Percentiles rank a stretch among this genome's conserved stretches.
These are phyloP conservation scores for Hemichromis elongatus DNA, from an alignment of 2,113 vertebrate species.

Conservation along the genomic window DNA sequence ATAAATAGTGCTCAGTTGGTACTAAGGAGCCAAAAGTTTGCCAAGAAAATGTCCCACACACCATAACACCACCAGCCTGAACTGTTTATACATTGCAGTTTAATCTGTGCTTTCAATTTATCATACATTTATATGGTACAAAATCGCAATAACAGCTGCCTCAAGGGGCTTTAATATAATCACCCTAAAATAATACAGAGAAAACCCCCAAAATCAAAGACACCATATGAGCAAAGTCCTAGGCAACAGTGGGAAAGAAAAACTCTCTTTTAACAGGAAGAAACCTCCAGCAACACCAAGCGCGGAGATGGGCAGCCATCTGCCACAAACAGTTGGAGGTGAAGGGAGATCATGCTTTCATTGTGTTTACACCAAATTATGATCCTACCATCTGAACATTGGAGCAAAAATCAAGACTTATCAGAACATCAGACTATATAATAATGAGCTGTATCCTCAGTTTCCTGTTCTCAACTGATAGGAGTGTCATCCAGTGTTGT, in stretches of 20 bases:
- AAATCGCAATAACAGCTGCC: background rate
- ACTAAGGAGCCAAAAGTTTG: background rate
- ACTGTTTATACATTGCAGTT: background rate
- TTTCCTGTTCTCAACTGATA: background rate
- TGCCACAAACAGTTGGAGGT: background rate
- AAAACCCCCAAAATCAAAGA: background rate
- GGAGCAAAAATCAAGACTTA: background rate
- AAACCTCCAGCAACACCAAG: background rate
- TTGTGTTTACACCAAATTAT: background rate
- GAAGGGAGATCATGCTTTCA: background rate
- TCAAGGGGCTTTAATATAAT: background rate
- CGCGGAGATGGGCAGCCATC: accelerated
- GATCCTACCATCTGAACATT: background rate
- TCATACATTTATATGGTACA: background rate
- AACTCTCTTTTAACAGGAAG: background rate
- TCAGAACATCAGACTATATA: background rate
- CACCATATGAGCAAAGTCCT: background rate
- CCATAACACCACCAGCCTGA: background rate
- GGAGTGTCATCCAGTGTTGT: background rate
- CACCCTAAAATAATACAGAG: background rate
- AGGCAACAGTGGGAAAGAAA: background rate
- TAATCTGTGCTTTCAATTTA: background rate
- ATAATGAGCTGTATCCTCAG: background rate
- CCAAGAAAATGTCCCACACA: background rate
- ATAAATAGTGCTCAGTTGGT: background rate